Evolutionary conservation across 2,888 invertebrate genomes (phyloP), one percentile per base, ranked within the genome.

Genomic region (Drosophila suboccidentalis): DNA sequence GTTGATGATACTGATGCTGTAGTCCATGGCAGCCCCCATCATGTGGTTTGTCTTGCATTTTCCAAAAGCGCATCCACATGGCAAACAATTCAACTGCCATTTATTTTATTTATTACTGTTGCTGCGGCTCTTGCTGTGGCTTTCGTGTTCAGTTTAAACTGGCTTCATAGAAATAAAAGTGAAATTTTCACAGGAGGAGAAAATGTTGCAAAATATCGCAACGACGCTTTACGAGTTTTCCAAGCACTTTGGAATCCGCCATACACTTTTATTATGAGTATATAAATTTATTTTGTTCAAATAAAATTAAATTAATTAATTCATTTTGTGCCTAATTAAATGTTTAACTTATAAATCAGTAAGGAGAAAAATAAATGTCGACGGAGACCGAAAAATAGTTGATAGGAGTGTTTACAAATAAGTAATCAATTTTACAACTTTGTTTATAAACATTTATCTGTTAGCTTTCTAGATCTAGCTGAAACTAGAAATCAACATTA

Each of bases 101-200:
- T 85, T 87, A 84, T 84, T 87, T 89, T 79, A 81, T 80, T 84
- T 87, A 79, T 89, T 87, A 59, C 62, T 67, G 38, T 50, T 76
- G 55, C 50, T 64, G 49, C 50, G 55, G 68, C 44, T 39, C 47
- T 44, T 34, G 57, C 34, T 26, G 55, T 29, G 53, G 54, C 76
- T 70, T 69, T 61, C 77, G 67, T 66, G 61, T 59, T 64, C 41
- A 58, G 43, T 57, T 65, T 64, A 75, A 84, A 78, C 83, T 74
- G 58, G 83, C 77, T 82, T 73, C 55, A 71, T 60, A 43, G 69
- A 78, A 81, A 87, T 87, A 84, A 89, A 86, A 86, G 87, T 89
- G 85, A 86, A 89, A 86, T 75, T 89, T 86, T 82, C 81, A 74
- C 85, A 79, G 64, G 39, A 66, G 76, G 75, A 89, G 85, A 89